These are phyloP conservation scores for Mythimna vitellina DNA, from an alignment of 2,888 invertebrate genomes.

Conservation along the genomic window DNA sequence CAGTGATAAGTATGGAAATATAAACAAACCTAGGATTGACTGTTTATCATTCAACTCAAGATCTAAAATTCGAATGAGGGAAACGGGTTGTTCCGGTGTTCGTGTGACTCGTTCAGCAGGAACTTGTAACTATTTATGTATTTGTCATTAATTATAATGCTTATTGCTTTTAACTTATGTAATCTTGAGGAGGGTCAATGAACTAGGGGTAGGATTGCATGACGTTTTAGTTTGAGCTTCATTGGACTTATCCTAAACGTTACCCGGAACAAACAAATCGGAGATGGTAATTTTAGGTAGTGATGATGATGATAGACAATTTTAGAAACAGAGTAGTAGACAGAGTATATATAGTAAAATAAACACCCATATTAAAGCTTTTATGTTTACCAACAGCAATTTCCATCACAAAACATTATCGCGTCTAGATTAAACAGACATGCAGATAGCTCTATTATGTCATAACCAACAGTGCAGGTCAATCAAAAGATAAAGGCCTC, in stretches of 20 bases:
- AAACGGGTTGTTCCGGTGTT: slow-evolving; percentile 51
- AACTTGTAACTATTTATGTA: slow-evolving; percentile 46
- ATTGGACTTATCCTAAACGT: background rate
- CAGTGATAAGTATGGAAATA: slow-evolving; percentile 28
- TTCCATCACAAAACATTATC: slow-evolving; percentile 47
- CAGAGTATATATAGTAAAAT: background rate
- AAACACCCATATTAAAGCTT: slow-evolving; percentile 28
- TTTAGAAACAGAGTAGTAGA: background rate
- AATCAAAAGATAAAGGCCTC: slow-evolving; percentile 88
- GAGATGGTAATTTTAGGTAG: background rate
- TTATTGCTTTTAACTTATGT: slow-evolving; percentile 39
- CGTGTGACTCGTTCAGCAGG: slow-evolving; percentile 47
- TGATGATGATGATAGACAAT: too few species aligned
- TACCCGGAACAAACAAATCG: background rate
- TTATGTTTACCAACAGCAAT: slow-evolving; percentile 19
- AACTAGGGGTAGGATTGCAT: slow-evolving; percentile 13
- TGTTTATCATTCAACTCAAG: slow-evolving; percentile 36
- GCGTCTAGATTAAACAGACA: slow-evolving; percentile 50
- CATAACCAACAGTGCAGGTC: slow-evolving; percentile 75
- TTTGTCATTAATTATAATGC: slow-evolving; percentile 36
- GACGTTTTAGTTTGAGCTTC: background rate
- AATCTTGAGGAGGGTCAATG: slow-evolving; percentile 29
- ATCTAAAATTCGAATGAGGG: slow-evolving; percentile 51
- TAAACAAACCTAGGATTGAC: slow-evolving; percentile 21
- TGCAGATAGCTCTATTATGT: slow-evolving; percentile 60